These are phyloP conservation scores for Benitochromis conjunctus DNA, from an alignment of 2,113 vertebrate genomes.

Conservation along the genomic window DNA sequence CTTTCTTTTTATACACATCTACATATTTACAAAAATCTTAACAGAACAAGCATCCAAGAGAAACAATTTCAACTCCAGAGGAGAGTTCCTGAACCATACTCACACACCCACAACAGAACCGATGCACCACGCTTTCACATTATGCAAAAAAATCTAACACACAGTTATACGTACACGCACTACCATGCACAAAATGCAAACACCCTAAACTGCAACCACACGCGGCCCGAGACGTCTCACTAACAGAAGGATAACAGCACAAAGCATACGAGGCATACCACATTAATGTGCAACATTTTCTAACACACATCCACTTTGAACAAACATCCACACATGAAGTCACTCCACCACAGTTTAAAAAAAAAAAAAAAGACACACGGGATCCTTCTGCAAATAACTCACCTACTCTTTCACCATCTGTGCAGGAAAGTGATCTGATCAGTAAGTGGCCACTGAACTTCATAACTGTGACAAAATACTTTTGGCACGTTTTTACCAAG, in stretches of 20 bases:
- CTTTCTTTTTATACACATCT: slow-evolving; percentile 75
- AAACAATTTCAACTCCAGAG: slow-evolving; percentile 16
- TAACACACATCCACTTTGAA: slow-evolving; percentile 56
- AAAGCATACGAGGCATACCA: slow-evolving; percentile 63
- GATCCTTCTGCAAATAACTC: slow-evolving; percentile 8
- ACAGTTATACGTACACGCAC: slow-evolving; percentile 36
- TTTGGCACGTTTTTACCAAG: background rate
- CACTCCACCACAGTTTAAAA: slow-evolving; percentile 44
- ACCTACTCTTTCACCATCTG: background rate
- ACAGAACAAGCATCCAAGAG: slow-evolving; percentile 39
- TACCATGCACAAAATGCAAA: slow-evolving; percentile 63
- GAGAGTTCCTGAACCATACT: slow-evolving; percentile 31
- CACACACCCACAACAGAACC: slow-evolving; percentile 32
- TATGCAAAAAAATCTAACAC: slow-evolving; percentile 40
- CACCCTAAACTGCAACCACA: slow-evolving; percentile 54
- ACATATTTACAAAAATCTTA: slow-evolving; percentile 75
- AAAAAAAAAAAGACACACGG: background rate
- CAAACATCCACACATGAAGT: slow-evolving; percentile 54
- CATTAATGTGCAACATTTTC: slow-evolving; percentile 58
- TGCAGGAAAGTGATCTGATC: background rate
- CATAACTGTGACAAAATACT: background rate
- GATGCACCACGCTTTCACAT: slow-evolving; percentile 49
- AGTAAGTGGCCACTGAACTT: background rate
- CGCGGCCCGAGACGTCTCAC: slow-evolving; percentile 26
- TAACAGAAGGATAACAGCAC: slow-evolving; percentile 46